Conservation (phyloP, 92 coral and sea anemone species). For the Palythoa grandis region DNA sequence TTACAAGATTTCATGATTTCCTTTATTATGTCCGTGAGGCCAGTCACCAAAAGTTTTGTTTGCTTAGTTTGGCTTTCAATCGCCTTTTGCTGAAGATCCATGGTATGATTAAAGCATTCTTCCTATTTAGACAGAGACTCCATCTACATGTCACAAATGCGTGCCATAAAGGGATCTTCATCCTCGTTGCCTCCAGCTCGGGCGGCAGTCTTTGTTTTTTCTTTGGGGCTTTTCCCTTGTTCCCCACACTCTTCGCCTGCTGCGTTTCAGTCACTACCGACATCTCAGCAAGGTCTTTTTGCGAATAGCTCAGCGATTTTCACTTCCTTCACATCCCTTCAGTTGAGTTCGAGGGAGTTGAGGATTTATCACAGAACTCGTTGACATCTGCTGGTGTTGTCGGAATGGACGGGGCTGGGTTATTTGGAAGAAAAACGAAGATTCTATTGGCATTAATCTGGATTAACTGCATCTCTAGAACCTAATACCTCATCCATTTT, state of each 20-base stretch:
- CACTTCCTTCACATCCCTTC: not conserved
- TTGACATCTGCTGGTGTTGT: not conserved
- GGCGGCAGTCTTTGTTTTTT: not conserved
- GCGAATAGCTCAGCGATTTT: not conserved
- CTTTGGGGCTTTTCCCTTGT: not conserved
- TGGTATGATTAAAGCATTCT: not conserved
- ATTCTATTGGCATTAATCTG: constrained; percentile 53
- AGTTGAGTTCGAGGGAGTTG: not conserved
- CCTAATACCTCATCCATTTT: constrained; percentile 48
- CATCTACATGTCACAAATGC: not conserved
- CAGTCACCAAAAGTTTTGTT: not conserved
- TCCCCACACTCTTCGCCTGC: constrained; percentile 8
- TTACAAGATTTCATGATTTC: no score
- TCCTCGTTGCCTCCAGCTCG: not conserved
- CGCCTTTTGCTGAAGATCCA: constrained; percentile 3
- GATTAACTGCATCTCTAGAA: constrained; percentile 51
- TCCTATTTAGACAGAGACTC: not conserved
- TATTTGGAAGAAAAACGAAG: constrained; percentile 39
- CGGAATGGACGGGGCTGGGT: not conserved
- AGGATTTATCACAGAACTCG: not conserved
- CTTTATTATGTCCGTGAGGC: not conserved
- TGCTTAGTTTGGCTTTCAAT: not conserved
- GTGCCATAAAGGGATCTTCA: not conserved
- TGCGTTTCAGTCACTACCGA: not conserved
- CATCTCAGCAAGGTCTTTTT: constrained; percentile 1